Evolutionary conservation across 64 coral and sea anemone species (phyloP).

Genomic region (Orbicella faveolata): DNA sequence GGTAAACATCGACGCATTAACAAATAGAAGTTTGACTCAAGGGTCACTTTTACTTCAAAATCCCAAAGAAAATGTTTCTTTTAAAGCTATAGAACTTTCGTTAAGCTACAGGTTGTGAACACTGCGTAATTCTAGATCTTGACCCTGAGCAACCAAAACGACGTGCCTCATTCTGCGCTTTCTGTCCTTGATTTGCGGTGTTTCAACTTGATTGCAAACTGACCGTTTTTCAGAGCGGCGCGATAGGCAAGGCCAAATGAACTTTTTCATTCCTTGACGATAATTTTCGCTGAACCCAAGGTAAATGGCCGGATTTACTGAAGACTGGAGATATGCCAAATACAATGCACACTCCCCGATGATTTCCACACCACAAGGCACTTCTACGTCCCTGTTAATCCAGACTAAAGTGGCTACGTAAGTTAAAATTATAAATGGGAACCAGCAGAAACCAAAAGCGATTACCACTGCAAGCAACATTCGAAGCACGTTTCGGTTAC

Average conservation of each 20-base stretch:
- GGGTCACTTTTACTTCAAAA: too few species aligned
- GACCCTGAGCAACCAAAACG: background rate
- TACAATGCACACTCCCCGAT: background rate
- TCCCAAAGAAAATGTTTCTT: background rate
- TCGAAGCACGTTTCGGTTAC: background rate
- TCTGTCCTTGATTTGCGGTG: background rate
- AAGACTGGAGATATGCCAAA: conserved; percentile 5
- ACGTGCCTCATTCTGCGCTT: background rate
- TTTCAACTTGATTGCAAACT: background rate
- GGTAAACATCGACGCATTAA: too few species aligned
- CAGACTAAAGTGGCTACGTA: background rate
- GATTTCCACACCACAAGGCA: background rate
- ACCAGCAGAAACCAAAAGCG: conserved; percentile 18
- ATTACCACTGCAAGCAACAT: conserved; percentile 5
- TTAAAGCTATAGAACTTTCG: background rate
- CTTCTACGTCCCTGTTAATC: background rate
- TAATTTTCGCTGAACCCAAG: conserved; percentile 17
- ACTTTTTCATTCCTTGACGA: background rate
- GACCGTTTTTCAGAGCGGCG: background rate
- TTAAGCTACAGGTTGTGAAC: background rate
- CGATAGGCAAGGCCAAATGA: background rate
- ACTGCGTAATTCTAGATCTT: background rate
- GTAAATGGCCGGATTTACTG: conserved; percentile 20
- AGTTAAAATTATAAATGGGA: conserved; percentile 3
- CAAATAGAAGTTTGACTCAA: too few species aligned